Conservation (phyloP, 2,797 vertebrate species). For the Schizopygopsis malacanthus region DNA sequence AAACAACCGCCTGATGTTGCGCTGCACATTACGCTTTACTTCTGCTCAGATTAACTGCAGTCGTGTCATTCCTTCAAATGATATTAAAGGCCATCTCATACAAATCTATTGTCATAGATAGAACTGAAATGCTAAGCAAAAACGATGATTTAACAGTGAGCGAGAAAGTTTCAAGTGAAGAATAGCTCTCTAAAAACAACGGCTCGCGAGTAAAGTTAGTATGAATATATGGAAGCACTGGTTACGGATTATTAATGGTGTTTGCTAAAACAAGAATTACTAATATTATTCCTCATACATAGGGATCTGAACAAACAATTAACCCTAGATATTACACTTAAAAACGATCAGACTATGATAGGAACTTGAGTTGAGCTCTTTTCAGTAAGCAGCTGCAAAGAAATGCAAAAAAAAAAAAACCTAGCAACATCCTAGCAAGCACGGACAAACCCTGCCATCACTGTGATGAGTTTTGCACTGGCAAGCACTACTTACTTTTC, state of each 20-base stretch:
- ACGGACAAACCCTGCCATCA: neutral
- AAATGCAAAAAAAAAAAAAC: neutral
- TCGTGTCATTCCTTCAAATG: neutral
- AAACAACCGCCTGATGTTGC: neutral
- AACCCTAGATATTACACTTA: neutral
- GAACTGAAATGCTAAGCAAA: conserved; percentile 2
- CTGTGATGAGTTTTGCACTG: neutral
- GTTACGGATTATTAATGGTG: conserved; percentile 17
- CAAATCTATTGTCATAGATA: neutral
- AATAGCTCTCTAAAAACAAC: conserved; percentile 8
- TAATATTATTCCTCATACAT: neutral
- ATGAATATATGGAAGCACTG: neutral
- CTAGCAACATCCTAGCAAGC: no score
- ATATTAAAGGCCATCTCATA: conserved; percentile 14
- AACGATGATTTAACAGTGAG: neutral
- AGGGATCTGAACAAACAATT: neutral
- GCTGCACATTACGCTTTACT: neutral
- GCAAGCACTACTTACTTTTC: neutral
- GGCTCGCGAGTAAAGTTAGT: conserved; percentile 6
- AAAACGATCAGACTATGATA: neutral
- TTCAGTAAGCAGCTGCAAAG: neutral
- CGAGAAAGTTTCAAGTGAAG: neutral
- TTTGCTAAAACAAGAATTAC: neutral
- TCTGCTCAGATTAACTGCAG: neutral
- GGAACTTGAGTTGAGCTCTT: neutral